These are phyloP conservation scores for Triplophysa rosa DNA, from an alignment of 2,113 vertebrate genomes.

Conservation along the genomic window DNA sequence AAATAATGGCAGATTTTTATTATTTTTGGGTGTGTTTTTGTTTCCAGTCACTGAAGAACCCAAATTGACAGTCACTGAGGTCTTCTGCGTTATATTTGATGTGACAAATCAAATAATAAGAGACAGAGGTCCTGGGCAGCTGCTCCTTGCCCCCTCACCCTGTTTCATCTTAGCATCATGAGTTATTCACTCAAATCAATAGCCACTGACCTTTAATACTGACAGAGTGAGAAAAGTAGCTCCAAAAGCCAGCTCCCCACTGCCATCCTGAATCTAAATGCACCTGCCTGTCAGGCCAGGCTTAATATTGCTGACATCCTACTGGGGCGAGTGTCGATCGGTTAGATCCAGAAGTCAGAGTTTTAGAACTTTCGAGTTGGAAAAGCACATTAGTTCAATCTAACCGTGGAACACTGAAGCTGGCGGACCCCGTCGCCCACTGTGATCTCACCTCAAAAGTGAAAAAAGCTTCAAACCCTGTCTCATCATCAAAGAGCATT, in stretches of 20 bases:
- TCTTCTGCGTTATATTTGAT: neutral
- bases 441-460: neutral
- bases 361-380: neutral
- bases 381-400: neutral
- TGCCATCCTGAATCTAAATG: constrained; percentile 7
- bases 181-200: constrained; percentile 36
- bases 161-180: neutral
- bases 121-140: neutral
- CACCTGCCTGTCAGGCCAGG: constrained; percentile 20
- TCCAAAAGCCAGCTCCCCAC: constrained; percentile 17
- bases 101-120: constrained; percentile 13
- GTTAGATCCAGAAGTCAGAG: neutral
- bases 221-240: neutral
- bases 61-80: constrained; percentile 6
- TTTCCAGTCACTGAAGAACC: neutral
- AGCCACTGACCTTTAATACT: constrained; percentile 23
- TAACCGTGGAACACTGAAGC: neutral
- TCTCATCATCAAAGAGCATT: constrained; percentile 12
- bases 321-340: neutral
- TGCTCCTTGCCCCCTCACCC: constrained; percentile 13
- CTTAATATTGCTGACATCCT: constrained; percentile 10
- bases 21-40: neutral
- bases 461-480: neutral
- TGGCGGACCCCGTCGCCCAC: neutral
- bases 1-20: too few species aligned